phyloP scores from a whole-genome alignment of 2,888 invertebrate genomes.

The Pollenia griseotomentosa region DNA sequence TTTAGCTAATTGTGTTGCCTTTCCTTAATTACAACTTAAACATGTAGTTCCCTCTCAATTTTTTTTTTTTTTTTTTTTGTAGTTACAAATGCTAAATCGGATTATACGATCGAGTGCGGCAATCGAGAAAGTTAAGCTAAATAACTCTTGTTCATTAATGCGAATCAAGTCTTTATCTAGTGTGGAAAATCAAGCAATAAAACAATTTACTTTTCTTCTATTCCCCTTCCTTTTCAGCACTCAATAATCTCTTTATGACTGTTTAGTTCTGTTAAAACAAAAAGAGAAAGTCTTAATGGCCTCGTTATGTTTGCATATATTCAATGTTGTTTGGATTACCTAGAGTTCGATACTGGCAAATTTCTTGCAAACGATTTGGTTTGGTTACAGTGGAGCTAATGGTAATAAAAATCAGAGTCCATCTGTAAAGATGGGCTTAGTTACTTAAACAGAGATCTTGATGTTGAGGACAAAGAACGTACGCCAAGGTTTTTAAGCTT shows the following conservation, averaged over 20 bases:
- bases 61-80: neutral
- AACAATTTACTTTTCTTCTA: slow-evolving; percentile 29
- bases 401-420: no score
- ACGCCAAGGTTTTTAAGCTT: no score
- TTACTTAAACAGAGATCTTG: no score
- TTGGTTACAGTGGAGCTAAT: neutral
- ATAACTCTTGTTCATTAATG: neutral
- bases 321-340: neutral
- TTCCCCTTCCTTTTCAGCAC: neutral
- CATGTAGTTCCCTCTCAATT: neutral
- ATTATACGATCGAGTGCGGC: neutral
- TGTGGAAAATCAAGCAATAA: slow-evolving; percentile 50
- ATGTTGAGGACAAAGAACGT: no score
- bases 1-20: no score
- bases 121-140: neutral
- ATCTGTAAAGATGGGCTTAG: no score
- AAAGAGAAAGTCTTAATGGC: neutral
- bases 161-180: slow-evolving; percentile 40
- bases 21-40: no score
- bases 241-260: neutral
- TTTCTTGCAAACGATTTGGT: neutral
- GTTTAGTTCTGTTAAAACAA: neutral
- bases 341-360: neutral
- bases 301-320: neutral
- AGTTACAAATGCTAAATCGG: neutral